A percentile compares a stretch with the other conserved stretches of the same genome.
These are phyloP conservation scores for Endomychus coccineus DNA, from an alignment of 2,888 invertebrate genomes.

Conservation along the genomic window DNA sequence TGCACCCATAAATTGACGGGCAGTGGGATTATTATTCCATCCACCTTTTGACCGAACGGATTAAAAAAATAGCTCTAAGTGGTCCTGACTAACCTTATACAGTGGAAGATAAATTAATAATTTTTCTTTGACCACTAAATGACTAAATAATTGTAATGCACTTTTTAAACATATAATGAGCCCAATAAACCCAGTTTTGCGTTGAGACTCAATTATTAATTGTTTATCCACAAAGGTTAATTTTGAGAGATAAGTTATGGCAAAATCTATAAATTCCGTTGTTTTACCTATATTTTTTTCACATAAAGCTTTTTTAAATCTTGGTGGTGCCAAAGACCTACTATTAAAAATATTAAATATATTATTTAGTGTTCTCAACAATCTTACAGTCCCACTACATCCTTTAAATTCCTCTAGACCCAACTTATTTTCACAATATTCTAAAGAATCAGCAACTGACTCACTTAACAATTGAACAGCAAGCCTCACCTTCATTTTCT, in stretches of 20 bases:
- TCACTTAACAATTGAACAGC: slow-evolving; percentile 18
- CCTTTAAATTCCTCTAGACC: slow-evolving; percentile 17
- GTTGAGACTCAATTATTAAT: background rate
- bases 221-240: background rate
- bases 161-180: background rate
- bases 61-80: slow-evolving; percentile 19
- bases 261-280: background rate
- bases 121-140: slow-evolving; percentile 12
- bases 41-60: slow-evolving; percentile 19
- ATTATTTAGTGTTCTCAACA: slow-evolving; percentile 17
- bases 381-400: slow-evolving; percentile 15
- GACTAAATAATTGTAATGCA: too few species aligned
- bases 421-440: slow-evolving; percentile 4
- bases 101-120: slow-evolving; percentile 15
- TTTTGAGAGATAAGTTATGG: background rate
- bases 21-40: slow-evolving; percentile 23
- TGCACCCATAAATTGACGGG: slow-evolving; percentile 16
- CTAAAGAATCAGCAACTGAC: slow-evolving; percentile 4
- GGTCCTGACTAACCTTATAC: slow-evolving; percentile 21
- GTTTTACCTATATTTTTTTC: background rate
- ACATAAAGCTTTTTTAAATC: slow-evolving; percentile 6
- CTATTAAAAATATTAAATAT: slow-evolving; percentile 21
- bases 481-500: slow-evolving; percentile 24
- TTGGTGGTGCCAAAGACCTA: background rate
- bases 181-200: slow-evolving; percentile 8